These are phyloP conservation scores for Aegithalos caudatus DNA, from an alignment of 2,113 vertebrate genomes.

Conservation along the genomic window DNA sequence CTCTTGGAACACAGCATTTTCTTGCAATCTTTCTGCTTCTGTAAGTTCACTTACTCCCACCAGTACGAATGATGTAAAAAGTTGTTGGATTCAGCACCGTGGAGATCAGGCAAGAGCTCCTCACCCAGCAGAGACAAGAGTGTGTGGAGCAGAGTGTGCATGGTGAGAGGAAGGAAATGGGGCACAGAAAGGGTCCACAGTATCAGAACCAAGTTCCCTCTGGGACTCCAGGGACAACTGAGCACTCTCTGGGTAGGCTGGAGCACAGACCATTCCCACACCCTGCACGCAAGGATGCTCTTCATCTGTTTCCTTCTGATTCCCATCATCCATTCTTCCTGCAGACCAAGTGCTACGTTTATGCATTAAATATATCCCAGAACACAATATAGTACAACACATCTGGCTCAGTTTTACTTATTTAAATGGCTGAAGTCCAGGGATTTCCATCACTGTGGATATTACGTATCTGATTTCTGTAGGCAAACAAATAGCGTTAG, in stretches of 20 bases:
- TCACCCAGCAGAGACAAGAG: background rate
- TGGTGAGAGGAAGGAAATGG: rapidly evolving
- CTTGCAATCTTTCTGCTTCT: background rate
- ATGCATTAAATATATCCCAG: background rate
- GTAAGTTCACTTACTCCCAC: background rate
- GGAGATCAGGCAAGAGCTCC: background rate
- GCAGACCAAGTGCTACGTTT: background rate
- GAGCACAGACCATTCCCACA: background rate
- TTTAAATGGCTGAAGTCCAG: background rate
- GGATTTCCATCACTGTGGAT: background rate
- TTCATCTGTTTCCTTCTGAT: background rate
- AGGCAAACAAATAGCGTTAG: background rate
- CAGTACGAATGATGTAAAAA: background rate
- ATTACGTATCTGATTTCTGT: background rate
- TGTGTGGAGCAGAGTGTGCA: background rate
- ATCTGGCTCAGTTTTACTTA: background rate
- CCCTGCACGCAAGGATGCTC: rapidly evolving
- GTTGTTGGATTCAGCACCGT: rapidly evolving
- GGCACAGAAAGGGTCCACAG: rapidly evolving
- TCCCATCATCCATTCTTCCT: background rate
- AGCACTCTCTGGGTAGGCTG: background rate
- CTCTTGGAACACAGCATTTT: background rate
- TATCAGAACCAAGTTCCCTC: background rate
- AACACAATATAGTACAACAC: background rate
- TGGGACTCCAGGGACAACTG: background rate